Conservation (phyloP, 2,797 vertebrate genomes). For the Tauraco hartlaubi region DNA sequence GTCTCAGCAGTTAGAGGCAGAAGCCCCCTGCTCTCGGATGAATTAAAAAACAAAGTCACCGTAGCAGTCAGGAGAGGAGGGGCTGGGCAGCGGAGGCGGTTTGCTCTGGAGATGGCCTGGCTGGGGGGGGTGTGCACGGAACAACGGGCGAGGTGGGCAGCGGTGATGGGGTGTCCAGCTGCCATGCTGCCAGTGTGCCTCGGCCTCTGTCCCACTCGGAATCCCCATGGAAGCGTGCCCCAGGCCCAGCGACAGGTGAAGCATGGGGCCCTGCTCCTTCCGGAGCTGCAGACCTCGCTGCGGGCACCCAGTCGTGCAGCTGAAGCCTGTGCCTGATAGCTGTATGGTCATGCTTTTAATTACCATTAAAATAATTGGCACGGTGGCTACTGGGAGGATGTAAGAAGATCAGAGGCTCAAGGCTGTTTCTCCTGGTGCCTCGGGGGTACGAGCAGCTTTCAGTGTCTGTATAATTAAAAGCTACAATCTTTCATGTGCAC, state of each 20-base stretch:
- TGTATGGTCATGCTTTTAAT: slow-evolving; percentile 79
- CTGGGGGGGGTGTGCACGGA: not conserved
- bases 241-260: accelerated
- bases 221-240: accelerated
- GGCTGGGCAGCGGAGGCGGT: accelerated
- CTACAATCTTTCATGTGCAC: slow-evolving; percentile 80
- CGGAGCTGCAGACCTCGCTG: not conserved
- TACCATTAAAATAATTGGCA: slow-evolving; percentile 85
- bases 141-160: not conserved
- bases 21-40: not conserved
- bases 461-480: slow-evolving; percentile 83
- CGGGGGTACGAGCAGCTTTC: slow-evolving; percentile 70
- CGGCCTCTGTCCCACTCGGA: not conserved
- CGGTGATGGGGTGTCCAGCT: accelerated
- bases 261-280: accelerated
- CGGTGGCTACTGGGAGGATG: slow-evolving; percentile 72
- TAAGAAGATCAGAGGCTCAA: slow-evolving; percentile 78
- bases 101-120: not conserved
- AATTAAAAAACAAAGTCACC: not conserved
- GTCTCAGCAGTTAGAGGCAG: not conserved
- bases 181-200: not conserved
- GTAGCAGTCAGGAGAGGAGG: accelerated
- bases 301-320: not conserved
- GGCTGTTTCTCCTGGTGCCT: slow-evolving; percentile 74
- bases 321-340: slow-evolving; percentile 18